These are phyloP conservation scores for Epinotia brunnichana DNA, from an alignment of 2,888 invertebrate species.

Conservation along the genomic window DNA sequence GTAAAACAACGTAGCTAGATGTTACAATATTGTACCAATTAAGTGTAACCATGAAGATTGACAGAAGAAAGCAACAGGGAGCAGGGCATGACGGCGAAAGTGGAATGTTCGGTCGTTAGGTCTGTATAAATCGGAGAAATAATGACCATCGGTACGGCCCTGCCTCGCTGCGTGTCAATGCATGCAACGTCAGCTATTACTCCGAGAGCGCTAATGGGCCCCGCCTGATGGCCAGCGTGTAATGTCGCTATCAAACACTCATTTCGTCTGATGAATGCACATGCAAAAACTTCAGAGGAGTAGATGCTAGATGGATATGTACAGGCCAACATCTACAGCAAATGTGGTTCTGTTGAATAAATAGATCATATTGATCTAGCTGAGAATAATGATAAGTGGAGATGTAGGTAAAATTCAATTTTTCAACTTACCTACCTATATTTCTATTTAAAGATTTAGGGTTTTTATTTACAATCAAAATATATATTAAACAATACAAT, in stretches of 20 bases:
- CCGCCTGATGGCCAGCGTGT: conserved; percentile 20
- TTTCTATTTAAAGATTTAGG: no score
- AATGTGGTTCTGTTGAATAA: no score
- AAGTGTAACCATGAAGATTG: conserved; percentile 65
- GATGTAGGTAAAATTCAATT: no score
- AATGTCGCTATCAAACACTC: conserved; percentile 23
- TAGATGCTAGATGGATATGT: no score
- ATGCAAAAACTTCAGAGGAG: conserved; percentile 1
- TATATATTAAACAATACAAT: no score
- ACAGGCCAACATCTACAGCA: no score
- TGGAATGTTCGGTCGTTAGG: conserved; percentile 60
- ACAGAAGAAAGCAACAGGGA: conserved; percentile 71
- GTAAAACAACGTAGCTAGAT: conserved; percentile 49
- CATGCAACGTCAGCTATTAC: conserved; percentile 46
- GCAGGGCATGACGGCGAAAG: conserved; percentile 66
- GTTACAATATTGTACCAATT: conserved; percentile 69
- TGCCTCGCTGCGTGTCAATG: conserved; percentile 56
- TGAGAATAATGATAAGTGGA: no score
- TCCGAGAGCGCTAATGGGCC: conserved; percentile 28
- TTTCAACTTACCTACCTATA: no score
- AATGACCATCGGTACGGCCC: conserved; percentile 53
- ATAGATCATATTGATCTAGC: no score
- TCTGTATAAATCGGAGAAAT: conserved; percentile 60
- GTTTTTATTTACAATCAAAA: no score
- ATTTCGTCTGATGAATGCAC: conserved; percentile 3